Conservation (phyloP, 2,113 vertebrate genomes). For the Bubalus kerabau region DNA sequence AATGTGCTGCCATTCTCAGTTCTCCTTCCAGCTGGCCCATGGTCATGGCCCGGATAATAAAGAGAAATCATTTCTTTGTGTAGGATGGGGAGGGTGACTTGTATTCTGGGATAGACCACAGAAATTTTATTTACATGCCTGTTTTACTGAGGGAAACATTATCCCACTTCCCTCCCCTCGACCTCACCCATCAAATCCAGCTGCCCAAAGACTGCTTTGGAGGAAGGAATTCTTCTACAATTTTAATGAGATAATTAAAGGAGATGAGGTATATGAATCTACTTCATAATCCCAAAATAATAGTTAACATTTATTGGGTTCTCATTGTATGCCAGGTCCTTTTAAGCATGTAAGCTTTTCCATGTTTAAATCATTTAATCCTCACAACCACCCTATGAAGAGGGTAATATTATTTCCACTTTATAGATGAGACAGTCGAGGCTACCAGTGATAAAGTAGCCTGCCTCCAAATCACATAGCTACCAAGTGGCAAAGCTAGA, state of each 20-base stretch:
- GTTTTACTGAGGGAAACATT: neutral
- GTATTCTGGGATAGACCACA: neutral
- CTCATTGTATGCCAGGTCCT: neutral
- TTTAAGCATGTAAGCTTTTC: neutral
- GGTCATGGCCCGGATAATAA: neutral
- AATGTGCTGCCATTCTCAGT: neutral
- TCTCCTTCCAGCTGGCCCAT: neutral
- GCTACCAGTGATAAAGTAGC: neutral
- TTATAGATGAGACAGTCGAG: neutral
- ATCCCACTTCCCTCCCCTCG: neutral
- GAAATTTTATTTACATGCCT: neutral
- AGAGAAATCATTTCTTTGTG: neutral
- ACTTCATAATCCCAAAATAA: neutral
- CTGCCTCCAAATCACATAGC: neutral
- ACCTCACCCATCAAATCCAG: neutral
- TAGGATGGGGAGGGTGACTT: neutral
- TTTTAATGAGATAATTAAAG: conserved; percentile 40
- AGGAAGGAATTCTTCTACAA: neutral
- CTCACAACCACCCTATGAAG: neutral
- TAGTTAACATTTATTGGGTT: neutral
- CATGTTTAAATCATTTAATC: neutral
- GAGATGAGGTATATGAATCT: neutral
- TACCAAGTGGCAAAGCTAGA: neutral
- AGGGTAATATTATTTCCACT: neutral
- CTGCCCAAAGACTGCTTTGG: neutral